These are phyloP conservation scores for Rotaria macrura DNA, from an alignment of 2,888 invertebrate species.

Conservation along the genomic window DNA sequence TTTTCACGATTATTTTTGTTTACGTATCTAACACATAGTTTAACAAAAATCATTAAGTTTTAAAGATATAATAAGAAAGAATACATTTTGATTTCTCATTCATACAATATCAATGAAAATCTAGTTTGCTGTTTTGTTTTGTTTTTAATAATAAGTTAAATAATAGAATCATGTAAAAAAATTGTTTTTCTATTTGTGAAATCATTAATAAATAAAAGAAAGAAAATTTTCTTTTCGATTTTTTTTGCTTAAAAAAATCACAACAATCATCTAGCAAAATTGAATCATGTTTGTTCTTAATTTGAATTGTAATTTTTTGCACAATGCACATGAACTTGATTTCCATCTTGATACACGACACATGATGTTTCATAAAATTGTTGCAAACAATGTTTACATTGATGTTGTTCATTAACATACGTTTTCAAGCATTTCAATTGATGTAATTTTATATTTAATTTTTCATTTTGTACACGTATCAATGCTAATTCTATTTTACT, in stretches of 20 bases:
- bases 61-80: too few relatives aligned
- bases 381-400: constrained; percentile 1
- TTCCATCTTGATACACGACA: neutral
- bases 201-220: neutral
- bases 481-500: neutral
- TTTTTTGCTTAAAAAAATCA: neutral
- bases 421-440: neutral
- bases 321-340: neutral
- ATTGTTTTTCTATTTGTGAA: neutral
- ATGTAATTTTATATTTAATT: neutral
- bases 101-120: too few relatives aligned
- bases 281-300: neutral
- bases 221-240: neutral
- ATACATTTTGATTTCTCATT: too few relatives aligned
- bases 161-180: too few relatives aligned
- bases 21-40: too few relatives aligned
- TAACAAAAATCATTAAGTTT: too few relatives aligned
- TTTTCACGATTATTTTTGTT: too few relatives aligned
- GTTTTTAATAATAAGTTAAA: too few relatives aligned
- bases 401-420: neutral
- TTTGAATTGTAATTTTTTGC: neutral
- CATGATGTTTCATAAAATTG: constrained; percentile 1
- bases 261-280: neutral
- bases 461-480: neutral
- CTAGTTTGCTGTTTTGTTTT: too few relatives aligned